Evolutionary conservation across 1,140 invertebrate species (phyloP).

Genomic region (Formica exsecta): DNA sequence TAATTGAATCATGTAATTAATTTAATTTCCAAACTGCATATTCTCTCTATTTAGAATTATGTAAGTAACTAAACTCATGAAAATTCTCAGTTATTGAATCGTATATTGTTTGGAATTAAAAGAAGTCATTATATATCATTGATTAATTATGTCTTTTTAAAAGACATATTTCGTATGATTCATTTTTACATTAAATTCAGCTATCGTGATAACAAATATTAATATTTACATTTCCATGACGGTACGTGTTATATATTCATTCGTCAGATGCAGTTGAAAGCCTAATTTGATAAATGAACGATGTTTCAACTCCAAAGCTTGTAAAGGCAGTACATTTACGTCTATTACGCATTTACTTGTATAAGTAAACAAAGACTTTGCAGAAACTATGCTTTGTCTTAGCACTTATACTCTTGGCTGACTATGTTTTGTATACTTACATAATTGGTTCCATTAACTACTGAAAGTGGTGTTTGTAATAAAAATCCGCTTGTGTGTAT

Average conservation of each 20-base stretch:
- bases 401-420: conserved; percentile 6
- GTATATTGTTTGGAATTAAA: conserved; percentile 1
- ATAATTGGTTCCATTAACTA: conserved; percentile 2
- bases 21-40: neutral
- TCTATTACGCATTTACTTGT: neutral
- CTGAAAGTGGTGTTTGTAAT: conserved; percentile 14
- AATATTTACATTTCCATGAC: neutral
- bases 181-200: conserved; percentile 8
- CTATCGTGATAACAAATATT: neutral
- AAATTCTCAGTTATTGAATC: neutral
- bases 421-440: conserved; percentile 16
- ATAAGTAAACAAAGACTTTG: neutral
- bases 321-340: conserved; percentile 20
- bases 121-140: neutral
- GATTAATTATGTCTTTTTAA: neutral
- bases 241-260: neutral
- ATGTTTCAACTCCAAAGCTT: conserved; percentile 12
- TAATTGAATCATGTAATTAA: too few relatives aligned
- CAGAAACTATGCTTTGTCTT: conserved; percentile 6
- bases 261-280: conserved; percentile 20
- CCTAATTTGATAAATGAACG: conserved; percentile 39
- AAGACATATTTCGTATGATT: neutral
- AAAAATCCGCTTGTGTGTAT: conserved; percentile 25
- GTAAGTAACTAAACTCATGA: too few relatives aligned
- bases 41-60: too few relatives aligned